phyloP scores from a whole-genome alignment of 2,113 vertebrate genomes.

The Rhinopomastus cyanomelas region DNA sequence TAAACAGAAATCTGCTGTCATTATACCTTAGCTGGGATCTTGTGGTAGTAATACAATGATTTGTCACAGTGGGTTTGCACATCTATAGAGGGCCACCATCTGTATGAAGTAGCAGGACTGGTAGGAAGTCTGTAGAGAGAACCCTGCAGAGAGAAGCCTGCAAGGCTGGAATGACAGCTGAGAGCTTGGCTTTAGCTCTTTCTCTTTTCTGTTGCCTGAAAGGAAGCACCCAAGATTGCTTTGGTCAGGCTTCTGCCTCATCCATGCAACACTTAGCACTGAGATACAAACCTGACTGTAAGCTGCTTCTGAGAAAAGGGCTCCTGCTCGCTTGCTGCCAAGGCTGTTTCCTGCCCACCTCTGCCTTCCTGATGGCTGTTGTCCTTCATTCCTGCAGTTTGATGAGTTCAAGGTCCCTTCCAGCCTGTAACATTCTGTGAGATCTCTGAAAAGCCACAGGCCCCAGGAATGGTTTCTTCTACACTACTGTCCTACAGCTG shows the following conservation, averaged over 20 bases:
- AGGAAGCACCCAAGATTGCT: neutral
- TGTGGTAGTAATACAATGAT: neutral
- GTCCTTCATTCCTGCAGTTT: neutral
- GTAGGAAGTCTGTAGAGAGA: neutral
- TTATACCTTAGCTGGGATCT: neutral
- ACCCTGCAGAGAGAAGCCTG: neutral
- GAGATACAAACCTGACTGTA: neutral
- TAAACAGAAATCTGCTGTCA: neutral
- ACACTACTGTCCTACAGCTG: neutral
- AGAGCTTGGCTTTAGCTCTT: neutral
- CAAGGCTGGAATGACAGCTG: neutral
- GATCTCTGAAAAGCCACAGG: neutral
- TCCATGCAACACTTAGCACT: neutral
- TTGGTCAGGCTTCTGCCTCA: neutral
- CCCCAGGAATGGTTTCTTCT: neutral
- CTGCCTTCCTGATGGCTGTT: neutral
- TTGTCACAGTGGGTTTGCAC: neutral
- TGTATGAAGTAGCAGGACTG: neutral
- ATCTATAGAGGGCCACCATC: neutral
- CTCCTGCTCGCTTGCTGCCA: neutral
- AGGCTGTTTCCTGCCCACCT: neutral
- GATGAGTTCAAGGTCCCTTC: too few relatives aligned
- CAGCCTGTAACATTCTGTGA: too few relatives aligned
- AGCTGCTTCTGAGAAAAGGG: neutral
- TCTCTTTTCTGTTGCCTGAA: neutral